Conservation (phyloP, 2,113 vertebrate species). For the Setophaga petechia region DNA sequence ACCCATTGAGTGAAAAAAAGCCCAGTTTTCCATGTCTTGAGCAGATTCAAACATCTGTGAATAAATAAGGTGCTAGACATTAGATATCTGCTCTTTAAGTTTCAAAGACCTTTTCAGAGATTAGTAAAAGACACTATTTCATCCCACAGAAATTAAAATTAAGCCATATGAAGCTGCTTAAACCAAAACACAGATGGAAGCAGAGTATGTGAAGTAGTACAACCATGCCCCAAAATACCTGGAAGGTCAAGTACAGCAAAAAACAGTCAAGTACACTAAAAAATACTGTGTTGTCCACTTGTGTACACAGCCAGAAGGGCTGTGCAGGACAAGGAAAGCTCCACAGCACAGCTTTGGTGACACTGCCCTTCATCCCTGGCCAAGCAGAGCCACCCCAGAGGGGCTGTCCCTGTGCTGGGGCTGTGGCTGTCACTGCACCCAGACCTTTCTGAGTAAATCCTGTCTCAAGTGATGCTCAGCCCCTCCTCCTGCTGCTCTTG, state of each 20-base stretch:
- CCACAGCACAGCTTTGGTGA: background rate
- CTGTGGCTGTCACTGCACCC: background rate
- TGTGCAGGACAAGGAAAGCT: background rate
- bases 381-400: background rate
- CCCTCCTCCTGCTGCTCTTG: background rate
- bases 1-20: background rate
- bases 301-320: background rate
- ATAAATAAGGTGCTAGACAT: slow-evolving; percentile 19
- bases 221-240: rapidly evolving
- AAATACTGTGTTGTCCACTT: background rate
- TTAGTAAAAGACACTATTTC: background rate
- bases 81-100: background rate
- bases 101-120: slow-evolving; percentile 3
- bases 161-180: background rate
- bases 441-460: background rate
- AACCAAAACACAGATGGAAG: background rate
- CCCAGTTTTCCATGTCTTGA: background rate
- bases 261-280: background rate
- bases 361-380: background rate
- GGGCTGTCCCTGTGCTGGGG: background rate
- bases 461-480: background rate
- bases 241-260: background rate
- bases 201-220: background rate
- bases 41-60: slow-evolving; percentile 3
- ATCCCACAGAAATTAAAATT: background rate